Evolutionary conservation across 2,113 vertebrate genomes (phyloP), one percentile per base, ranked within the genome.

Genomic region (Scopus umbretta): DNA sequence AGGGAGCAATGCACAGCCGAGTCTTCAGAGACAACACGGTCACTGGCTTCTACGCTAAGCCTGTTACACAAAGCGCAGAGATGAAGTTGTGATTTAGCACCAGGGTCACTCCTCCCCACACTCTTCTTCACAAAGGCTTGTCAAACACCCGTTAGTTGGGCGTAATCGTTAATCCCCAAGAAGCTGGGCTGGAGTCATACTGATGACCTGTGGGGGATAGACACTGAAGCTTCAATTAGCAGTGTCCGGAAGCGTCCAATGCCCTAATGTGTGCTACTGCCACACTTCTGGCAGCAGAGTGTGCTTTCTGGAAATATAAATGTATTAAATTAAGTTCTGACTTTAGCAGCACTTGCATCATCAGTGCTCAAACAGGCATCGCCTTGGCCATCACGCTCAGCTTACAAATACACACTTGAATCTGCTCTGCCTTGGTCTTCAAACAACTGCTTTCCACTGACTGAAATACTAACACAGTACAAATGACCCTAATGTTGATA

Each of bases 401-500:
- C 8, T 47, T 29, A 18, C 55, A 50, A 11, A 15, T 7, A 66
- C 67, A 7, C 9, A 1, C 43, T 1, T 2, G 2, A 8, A 23
- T 38, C 70, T 87, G 79, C 73, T 42, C 88, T 70, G 55, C 59
- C 61, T 45, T 1, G 3, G n/a, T 43, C 76, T 43, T 11, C 21
- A 18, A 70, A 22, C 34, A 45, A 50, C 52, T 47, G 30, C 73
- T 43, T 61, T 9, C 38, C 75, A 8, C 50, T 32, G 16, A 15
- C 52, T 15, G 23, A 7, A 23, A 62, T 1, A 36, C 49, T 55
- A 38, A 15, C 25, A 2, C 21, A 10, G 30, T 0, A 11, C 53
- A 32, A 7, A 9, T 2, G 4, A n/a, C 72, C 20, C 62, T 5
- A 2, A 11, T 0, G 45, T 10, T 2, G 21, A 11, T 1, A 25